Evolutionary conservation across 2,888 invertebrate genomes (phyloP).

Genomic region (Eristalis arbustorum): DNA sequence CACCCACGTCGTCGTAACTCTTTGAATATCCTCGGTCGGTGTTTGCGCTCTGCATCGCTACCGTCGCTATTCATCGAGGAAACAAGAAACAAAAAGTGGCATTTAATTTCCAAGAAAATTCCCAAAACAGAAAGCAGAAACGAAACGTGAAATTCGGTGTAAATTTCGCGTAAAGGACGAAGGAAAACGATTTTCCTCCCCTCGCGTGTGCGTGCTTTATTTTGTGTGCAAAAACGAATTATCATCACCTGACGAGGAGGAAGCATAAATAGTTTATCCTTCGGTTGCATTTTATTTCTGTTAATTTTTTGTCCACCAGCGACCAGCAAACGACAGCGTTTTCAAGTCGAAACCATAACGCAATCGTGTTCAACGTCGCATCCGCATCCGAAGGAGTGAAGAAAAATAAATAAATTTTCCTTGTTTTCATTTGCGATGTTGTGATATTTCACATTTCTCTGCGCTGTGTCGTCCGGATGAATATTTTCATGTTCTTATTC

Average conservation of each 20-base stretch:
- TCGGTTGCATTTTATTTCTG: neutral
- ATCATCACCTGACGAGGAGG: neutral
- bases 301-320: too few species aligned
- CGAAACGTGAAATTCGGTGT: neutral
- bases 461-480: neutral
- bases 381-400: neutral
- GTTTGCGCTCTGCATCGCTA: too few species aligned
- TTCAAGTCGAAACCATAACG: too few species aligned
- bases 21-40: too few species aligned
- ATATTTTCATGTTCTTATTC: neutral
- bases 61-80: too few species aligned
- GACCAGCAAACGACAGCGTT: too few species aligned
- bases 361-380: neutral
- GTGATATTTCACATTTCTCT: slow-evolving; percentile 52
- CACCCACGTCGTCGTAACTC: too few species aligned
- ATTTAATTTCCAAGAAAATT: neutral
- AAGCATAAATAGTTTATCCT: neutral
- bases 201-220: neutral
- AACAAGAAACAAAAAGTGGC: too few species aligned
- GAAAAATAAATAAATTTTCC: neutral
- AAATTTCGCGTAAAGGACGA: neutral
- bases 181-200: neutral
- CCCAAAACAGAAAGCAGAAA: neutral
- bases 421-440: slow-evolving; percentile 56
- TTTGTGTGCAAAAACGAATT: neutral